A percentile compares a stretch with the other conserved stretches of the same genome.
These are phyloP conservation scores for Ips typographus DNA, from an alignment of 1,140 invertebrate species.

Conservation along the genomic window DNA sequence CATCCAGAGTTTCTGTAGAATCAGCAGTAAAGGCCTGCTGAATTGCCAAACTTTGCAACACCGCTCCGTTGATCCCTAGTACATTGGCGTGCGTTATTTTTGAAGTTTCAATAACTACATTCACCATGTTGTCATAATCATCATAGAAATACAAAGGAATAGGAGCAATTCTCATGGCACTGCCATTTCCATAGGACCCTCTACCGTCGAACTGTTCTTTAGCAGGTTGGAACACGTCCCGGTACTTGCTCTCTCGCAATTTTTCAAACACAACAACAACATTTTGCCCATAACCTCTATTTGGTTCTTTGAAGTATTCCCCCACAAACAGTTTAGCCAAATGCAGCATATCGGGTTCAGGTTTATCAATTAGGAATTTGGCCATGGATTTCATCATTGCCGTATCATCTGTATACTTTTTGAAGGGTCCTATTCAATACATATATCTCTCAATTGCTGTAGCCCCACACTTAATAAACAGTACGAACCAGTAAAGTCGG, in stretches of 20 bases:
- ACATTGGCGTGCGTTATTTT: constrained; percentile 70
- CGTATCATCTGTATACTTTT: constrained; percentile 75
- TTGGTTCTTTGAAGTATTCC: constrained; percentile 65
- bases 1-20: constrained; percentile 54
- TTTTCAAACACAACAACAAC: constrained; percentile 67
- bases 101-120: constrained; percentile 57
- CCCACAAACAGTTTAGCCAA: constrained; percentile 67
- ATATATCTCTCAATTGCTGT: not conserved
- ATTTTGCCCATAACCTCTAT: constrained; percentile 67
- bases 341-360: constrained; percentile 59
- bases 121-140: constrained; percentile 56
- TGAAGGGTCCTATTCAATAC: constrained; percentile 56
- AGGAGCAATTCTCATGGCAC: constrained; percentile 76
- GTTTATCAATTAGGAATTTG: constrained; percentile 64
- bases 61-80: constrained; percentile 67
- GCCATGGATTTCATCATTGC: constrained; percentile 72
- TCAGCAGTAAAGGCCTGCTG: constrained; percentile 56
- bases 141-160: constrained; percentile 65
- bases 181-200: constrained; percentile 79
- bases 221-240: constrained; percentile 66
- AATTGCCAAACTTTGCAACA: constrained; percentile 64
- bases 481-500: constrained; percentile 58
- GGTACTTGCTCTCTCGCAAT: constrained; percentile 59
- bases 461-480: not conserved
- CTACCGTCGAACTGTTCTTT: constrained; percentile 68